Evolutionary conservation across 2,888 invertebrate genomes (phyloP), one percentile per base, ranked within the genome.

Genomic region (Margaritifera margaritifera): DNA sequence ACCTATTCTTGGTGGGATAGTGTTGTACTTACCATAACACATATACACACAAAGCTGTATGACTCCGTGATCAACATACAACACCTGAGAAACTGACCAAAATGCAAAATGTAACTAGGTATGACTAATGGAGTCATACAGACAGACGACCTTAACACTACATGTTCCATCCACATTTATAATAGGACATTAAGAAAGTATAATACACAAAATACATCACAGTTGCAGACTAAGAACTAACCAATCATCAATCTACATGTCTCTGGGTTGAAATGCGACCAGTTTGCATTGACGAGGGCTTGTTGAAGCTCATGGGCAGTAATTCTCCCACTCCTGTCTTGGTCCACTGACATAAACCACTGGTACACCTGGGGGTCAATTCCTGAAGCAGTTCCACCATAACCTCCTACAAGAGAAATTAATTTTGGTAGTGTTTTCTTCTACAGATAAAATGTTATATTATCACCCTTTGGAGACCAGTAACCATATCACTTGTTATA

Each of bases 171-270:
- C 11, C 22, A 15, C 15, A 22, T 57, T 20, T 57, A 15, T 59
- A 24, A 24, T 18, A 22, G 11, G 24, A 59, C 22, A 19, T 57
- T 15, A 24, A 22, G 24, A 59, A 20, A 15, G 11, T 27, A 25
- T 24, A 59, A 59, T 25, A 20, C 59, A 24, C 1, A 25, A 59
- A 25, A 24, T 59, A 8, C 24, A 59, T 25, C 20, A 59, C 6
- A n/a, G 25, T 11, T 24, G 6, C 27, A 59, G 22, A 62, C 1
- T 19, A 31, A 61, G 42, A 50, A 61, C 60, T 78, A 90, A 94
- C 94, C 94, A 80, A 97, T 95, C 96, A 97, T 96, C 50, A 96
- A 91, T 80, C 93, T 93, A 88, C 96, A 96, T 15, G 96, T 94
- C 71, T 93, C 93, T 81, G 95, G 94, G 5, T 95, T 95, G 89